Evolutionary conservation across 2,113 vertebrate genomes (phyloP), one percentile per base, ranked within the genome.

Genomic region (Verasper variegatus): DNA sequence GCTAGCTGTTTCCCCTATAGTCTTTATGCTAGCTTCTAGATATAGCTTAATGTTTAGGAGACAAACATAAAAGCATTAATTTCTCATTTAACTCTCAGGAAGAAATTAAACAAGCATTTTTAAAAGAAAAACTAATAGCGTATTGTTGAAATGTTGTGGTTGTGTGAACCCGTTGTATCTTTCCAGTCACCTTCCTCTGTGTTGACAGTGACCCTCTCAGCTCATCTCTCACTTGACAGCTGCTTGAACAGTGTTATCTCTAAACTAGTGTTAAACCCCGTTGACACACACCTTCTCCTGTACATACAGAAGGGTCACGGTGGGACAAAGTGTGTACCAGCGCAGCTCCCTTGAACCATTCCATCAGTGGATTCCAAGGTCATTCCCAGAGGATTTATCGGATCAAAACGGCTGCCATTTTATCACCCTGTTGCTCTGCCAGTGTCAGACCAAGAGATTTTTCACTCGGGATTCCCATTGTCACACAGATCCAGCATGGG

Each of bases 151-250:
- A 31, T 31, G 1, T 31, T 31, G 31, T 31, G 31, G 31, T 31
- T 31, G 31, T 31, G 31, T 31, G 31, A 6, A 31, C 31, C 27
- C 31, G 31, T 31, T 31, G 31, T 31, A 14, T 27, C 37, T 61
- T 71, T 76, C 17, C 27, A 47, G 59, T 64, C 18, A 51, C 52
- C 51, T 26, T 64, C 9, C 18, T 65, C 42, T 75, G 0, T 66
- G 51, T 63, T 87, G 86, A 87, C 81, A 78, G 57, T 54, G 37
- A 81, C 82, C 70, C 56, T 85, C 80, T 81, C 83, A 74, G 74
- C 71, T 93, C 89, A 81, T 81, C 78, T 88, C 80, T 74, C 88
- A 86, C 87, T 92, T 84, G 87, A 89, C 91, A 93, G 88, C 90
- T 92, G 92, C 81, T 88, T 82, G 58, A 86, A 71, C 17, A 0